A percentile compares a stretch with the other conserved stretches of the same genome.
Evolutionary conservation across 2,113 vertebrate species (phyloP).

Genomic region (Zosterops japonicus): DNA sequence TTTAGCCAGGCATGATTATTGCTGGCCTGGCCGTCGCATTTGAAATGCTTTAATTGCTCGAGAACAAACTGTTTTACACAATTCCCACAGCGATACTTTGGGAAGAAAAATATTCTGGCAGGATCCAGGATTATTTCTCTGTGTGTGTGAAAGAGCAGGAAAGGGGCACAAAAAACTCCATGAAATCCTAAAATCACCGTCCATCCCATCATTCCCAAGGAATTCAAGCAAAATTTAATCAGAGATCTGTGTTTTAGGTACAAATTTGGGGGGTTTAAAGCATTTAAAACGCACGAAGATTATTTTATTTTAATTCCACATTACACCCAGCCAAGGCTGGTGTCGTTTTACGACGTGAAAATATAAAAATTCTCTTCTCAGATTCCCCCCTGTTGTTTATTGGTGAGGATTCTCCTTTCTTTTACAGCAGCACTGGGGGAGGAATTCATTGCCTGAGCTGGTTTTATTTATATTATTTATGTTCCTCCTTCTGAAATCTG

Average conservation of each 20-base stretch:
- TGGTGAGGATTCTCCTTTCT: not conserved
- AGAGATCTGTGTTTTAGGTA: not conserved
- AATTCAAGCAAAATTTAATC: not conserved
- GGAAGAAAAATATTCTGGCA: not conserved
- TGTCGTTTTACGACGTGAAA: conserved; percentile 28
- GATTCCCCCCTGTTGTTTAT: not conserved
- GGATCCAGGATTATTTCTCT: not conserved
- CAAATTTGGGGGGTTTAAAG: not conserved
- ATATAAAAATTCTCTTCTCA: not conserved
- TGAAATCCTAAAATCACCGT: not conserved
- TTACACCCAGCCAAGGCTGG: not conserved
- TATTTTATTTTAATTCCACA: conserved; percentile 4
- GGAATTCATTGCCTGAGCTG: not conserved
- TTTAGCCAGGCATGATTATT: conserved; percentile 52
- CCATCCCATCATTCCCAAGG: not conserved
- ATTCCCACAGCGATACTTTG: conserved; percentile 20
- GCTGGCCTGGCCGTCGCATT: not conserved
- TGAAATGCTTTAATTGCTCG: conserved; percentile 15
- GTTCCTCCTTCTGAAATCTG: not conserved
- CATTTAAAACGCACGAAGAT: not conserved
- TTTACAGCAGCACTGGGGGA: not conserved
- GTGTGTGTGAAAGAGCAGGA: not conserved
- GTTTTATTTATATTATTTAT: not conserved
- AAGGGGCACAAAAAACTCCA: not conserved
- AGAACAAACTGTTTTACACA: conserved; percentile 43